Base-by-base conservation (phyloP, 2,888 invertebrate genomes). In the Copidosoma aretas region DNA sequence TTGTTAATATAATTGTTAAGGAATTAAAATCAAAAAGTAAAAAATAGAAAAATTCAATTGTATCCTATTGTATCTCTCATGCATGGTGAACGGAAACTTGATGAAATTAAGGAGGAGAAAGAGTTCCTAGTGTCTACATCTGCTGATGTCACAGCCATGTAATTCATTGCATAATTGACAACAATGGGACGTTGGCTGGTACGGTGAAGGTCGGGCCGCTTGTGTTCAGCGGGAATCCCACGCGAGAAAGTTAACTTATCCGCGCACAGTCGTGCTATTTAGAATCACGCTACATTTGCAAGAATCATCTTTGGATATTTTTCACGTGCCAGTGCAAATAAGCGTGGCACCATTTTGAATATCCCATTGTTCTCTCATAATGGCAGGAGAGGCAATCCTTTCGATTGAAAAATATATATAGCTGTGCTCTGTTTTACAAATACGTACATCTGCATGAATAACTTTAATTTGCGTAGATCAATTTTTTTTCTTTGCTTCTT, bases 131-230 rank as follows among this genome's bases (percentile, higher is more conserved):
- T 32, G 32, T 8, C 32, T 32, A 32, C 32, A 8, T 32, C 32
- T 32, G 32, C 75, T 79, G 77, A 79, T 79, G 79, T 79, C 77
- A 79, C 75, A 74, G 41, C 15, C 74, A 67, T 75, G 71, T 74
- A 61, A 70, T 61, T 71, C 69, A 75, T 81, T 81, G 77, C 80
- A 80, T 80, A 81, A 80, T 79, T 77, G 77, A 76, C 74, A 75
- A 78, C 77, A 79, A 80, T 77, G 77, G 77, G 78, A 76, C 4
- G 32, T 32, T 8, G 32, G 32, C 8, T 32, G 32, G 32, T 32
- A 32, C 32, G 75, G 70, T 64, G 77, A 78, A 80, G 79, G 79
- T 78, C 80, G 77, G 73, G 73, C 74, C 75, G 76, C 74, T 77
- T 77, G 73, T 73, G 75, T 77, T 73, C 73, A 65, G 71, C 78